Conservation (phyloP, 2,888 invertebrate species). For the Malacosoma neustria region DNA sequence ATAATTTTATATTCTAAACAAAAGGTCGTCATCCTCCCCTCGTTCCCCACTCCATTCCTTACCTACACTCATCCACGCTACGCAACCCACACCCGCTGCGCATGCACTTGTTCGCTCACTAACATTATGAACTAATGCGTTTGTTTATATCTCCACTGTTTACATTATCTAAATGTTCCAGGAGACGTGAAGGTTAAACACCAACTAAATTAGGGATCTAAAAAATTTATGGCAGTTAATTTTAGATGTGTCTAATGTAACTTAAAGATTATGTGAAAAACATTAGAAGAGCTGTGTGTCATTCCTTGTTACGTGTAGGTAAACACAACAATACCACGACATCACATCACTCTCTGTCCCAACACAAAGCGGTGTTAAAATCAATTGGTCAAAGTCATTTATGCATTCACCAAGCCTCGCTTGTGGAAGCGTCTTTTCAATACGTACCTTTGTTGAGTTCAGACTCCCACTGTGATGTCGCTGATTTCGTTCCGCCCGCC, state of each 20-base stretch:
- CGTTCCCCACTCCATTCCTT: slow-evolving; percentile 14
- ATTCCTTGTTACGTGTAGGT: slow-evolving; percentile 23
- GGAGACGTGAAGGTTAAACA: slow-evolving; percentile 34
- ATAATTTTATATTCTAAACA: slow-evolving; percentile 73
- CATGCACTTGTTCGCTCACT: slow-evolving; percentile 55
- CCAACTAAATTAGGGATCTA: slow-evolving; percentile 15
- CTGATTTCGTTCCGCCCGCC: slow-evolving; percentile 38
- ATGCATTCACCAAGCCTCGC: slow-evolving; percentile 40
- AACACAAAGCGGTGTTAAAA: slow-evolving; percentile 53
- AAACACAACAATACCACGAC: slow-evolving; percentile 30
- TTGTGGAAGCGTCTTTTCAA: slow-evolving; percentile 43
- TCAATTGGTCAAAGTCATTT: slow-evolving; percentile 68
- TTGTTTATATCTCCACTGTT: slow-evolving; percentile 61
- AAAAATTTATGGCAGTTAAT: slow-evolving; percentile 14
- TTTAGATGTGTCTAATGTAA: not conserved
- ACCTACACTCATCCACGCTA: slow-evolving; percentile 10
- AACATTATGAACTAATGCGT: slow-evolving; percentile 55
- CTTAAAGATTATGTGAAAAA: not conserved
- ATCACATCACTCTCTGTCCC: slow-evolving; percentile 28
- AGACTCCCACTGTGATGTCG: slow-evolving; percentile 53
- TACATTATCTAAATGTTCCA: slow-evolving; percentile 43
- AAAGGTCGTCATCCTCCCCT: slow-evolving; percentile 46
- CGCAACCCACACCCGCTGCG: slow-evolving; percentile 37
- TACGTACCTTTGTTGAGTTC: slow-evolving; percentile 42
- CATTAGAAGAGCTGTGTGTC: slow-evolving; percentile 17